These are phyloP conservation scores for Parauchenoglanis ngamensis DNA, from an alignment of 2,797 vertebrate genomes.

Conservation along the genomic window DNA sequence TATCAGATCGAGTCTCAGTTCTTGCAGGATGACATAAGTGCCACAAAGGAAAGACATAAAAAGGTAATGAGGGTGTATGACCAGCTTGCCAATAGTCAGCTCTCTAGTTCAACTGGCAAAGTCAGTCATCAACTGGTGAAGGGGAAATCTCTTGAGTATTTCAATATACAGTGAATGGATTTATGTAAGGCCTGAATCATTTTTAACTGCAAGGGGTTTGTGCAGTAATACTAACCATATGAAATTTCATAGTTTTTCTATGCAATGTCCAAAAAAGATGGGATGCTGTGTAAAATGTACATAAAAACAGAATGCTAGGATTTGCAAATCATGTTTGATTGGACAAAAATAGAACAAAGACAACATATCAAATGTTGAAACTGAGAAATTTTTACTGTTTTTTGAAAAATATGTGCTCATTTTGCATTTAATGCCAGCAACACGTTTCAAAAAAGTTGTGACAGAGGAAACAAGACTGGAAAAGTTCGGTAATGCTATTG, in stretches of 20 bases:
- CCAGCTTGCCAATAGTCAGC: background rate
- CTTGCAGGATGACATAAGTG: conserved; percentile 90
- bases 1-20: conserved; percentile 92
- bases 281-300: no score
- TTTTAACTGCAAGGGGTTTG: background rate
- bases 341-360: no score
- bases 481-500: background rate
- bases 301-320: no score
- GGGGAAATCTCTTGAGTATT: background rate
- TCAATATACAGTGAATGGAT: background rate
- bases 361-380: no score
- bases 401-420: no score
- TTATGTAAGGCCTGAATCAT: background rate
- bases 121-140: conserved; percentile 2
- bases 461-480: no score
- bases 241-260: background rate
- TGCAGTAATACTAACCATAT: background rate
- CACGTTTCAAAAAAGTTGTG: no score
- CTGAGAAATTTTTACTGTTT: no score
- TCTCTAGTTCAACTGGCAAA: background rate
- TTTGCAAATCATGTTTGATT: no score
- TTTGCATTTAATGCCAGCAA: no score
- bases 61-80: conserved; percentile 77
- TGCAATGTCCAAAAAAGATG: no score
- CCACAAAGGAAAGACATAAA: conserved; percentile 89